Percentiles rank a stretch among this genome's conserved stretches.
These are phyloP conservation scores for Drosophila rhopaloa DNA, from an alignment of 1,140 invertebrate genomes.

Conservation along the genomic window DNA sequence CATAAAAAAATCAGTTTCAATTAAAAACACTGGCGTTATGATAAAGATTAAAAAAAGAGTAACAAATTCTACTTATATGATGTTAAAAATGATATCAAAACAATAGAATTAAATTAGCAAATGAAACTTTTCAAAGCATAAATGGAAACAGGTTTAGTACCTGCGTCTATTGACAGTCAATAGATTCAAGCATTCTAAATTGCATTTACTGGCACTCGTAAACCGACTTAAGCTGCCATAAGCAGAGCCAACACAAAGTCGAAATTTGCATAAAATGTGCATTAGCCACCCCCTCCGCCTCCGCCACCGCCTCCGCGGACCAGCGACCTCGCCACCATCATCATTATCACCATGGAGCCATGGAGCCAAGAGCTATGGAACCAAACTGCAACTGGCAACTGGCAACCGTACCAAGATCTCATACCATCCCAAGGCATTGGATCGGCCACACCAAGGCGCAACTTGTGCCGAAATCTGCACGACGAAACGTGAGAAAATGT, in stretches of 20 bases:
- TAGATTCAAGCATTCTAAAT: constrained; percentile 45
- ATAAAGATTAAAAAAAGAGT: not conserved
- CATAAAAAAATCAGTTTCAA: not conserved
- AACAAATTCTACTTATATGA: not conserved
- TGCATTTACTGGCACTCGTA: constrained; percentile 59
- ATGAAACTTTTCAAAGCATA: constrained; percentile 22
- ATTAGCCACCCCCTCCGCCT: constrained; percentile 69
- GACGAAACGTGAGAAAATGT: constrained; percentile 81
- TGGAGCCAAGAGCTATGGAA: constrained; percentile 1
- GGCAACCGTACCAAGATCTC: constrained; percentile 18
- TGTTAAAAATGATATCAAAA: constrained; percentile 1
- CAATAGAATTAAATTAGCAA: constrained; percentile 12
- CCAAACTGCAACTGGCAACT: constrained; percentile 21
- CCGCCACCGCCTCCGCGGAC: not conserved
- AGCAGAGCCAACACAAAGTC: constrained; percentile 33
- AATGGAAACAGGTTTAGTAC: constrained; percentile 36
- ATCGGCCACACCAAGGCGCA: constrained; percentile 67
- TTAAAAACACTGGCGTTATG: not conserved
- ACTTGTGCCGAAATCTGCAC: constrained; percentile 80
- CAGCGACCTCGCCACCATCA: constrained; percentile 46
- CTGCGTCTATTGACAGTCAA: constrained; percentile 43
- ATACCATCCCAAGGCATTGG: constrained; percentile 30
- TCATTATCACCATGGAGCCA: constrained; percentile 44
- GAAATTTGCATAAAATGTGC: constrained; percentile 78
- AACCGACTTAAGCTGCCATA: constrained; percentile 44